A percentile compares a stretch with the other conserved stretches of the same genome.
Evolutionary conservation across 2,888 invertebrate genomes (phyloP).

Genomic region (Andrena haemorrhoa): DNA sequence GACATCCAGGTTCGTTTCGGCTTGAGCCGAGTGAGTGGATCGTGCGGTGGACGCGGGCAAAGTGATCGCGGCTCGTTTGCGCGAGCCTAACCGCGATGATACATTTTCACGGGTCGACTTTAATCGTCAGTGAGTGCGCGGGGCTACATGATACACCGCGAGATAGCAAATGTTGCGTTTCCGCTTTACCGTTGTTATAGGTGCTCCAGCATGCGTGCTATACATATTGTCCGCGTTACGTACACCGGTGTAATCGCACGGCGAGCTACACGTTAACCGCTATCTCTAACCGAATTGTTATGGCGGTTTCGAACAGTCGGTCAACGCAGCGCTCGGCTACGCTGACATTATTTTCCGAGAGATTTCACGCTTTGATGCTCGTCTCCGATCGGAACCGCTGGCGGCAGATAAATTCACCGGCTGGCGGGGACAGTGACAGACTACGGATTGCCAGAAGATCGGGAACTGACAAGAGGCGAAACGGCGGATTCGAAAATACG

Average conservation of each 20-base stretch:
- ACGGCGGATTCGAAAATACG: constrained; percentile 23
- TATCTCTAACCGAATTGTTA: constrained; percentile 36
- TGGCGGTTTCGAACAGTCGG: constrained; percentile 6
- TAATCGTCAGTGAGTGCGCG: constrained; percentile 31
- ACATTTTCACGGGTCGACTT: constrained; percentile 35
- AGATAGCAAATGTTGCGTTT: constrained; percentile 54
- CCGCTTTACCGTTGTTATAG: constrained; percentile 34
- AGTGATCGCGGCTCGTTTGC: constrained; percentile 30
- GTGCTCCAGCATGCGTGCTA: constrained; percentile 6
- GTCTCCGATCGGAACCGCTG: constrained; percentile 3
- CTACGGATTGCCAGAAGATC: not conserved
- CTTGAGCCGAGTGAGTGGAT: constrained; percentile 7
- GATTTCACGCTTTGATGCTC: constrained; percentile 17
- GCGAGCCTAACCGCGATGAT: constrained; percentile 8
- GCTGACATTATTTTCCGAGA: constrained; percentile 20
- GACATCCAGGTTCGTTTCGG: constrained; percentile 21
- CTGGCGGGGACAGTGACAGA: not conserved
- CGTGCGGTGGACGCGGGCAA: constrained; percentile 1
- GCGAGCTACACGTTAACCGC: constrained; percentile 28
- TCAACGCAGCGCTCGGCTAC: not conserved
- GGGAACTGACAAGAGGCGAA: not conserved
- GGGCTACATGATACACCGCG: constrained; percentile 27
- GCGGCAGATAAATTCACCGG: constrained; percentile 7
- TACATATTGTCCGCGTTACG: not conserved
- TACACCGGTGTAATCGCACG: constrained; percentile 24